Conservation (phyloP, 2,113 vertebrate species). For the Myiozetetes cayanensis region DNA sequence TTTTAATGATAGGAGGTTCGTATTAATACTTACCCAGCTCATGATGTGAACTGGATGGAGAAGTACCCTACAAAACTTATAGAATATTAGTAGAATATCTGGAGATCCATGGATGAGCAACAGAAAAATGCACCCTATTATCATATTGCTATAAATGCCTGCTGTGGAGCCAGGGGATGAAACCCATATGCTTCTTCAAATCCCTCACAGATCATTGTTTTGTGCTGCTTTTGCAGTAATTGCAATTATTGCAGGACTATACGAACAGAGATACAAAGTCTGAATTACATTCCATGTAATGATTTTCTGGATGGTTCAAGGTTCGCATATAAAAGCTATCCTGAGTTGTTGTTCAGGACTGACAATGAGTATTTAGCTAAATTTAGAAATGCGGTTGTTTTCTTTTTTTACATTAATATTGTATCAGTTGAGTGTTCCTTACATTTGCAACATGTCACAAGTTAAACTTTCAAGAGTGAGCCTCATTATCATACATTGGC, state of each 20-base stretch:
- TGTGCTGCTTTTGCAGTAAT: slow-evolving; percentile 11
- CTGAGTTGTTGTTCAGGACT: slow-evolving; percentile 14
- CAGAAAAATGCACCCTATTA: neutral
- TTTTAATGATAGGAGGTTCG: neutral
- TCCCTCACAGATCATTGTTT: slow-evolving; percentile 27
- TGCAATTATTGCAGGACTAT: slow-evolving; percentile 18
- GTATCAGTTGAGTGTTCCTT: slow-evolving; percentile 10
- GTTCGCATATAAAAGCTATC: slow-evolving; percentile 15
- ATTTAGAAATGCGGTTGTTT: neutral
- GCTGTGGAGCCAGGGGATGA: slow-evolving; percentile 26
- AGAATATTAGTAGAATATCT: neutral
- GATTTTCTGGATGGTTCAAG: slow-evolving; percentile 21
- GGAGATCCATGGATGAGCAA: neutral
- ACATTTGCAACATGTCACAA: neutral
- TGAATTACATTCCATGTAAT: slow-evolving; percentile 6
- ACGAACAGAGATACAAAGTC: neutral
- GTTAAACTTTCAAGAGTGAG: neutral
- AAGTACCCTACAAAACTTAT: neutral
- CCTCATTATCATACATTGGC: neutral
- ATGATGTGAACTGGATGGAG: neutral
- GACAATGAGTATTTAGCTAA: slow-evolving; percentile 19
- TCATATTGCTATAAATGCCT: neutral
- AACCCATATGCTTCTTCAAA: neutral
- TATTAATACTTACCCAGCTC: neutral
- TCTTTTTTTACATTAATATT: neutral